phyloP scores from a whole-genome alignment of 2,888 invertebrate genomes.

The Crematogaster levior region DNA sequence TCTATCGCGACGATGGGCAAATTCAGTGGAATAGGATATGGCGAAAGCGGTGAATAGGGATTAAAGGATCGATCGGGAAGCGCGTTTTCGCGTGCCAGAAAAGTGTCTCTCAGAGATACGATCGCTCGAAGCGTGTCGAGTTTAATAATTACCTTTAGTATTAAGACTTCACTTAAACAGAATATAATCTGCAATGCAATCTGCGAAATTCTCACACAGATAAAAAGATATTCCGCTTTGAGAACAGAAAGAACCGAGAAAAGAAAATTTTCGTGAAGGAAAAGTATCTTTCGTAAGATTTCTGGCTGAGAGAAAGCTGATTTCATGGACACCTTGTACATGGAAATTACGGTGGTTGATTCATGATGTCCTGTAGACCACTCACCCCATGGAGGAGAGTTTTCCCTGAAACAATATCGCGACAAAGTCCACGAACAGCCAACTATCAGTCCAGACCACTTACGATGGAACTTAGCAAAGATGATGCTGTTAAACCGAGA shows the following conservation, averaged over 20 bases:
- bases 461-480: slow-evolving; percentile 56
- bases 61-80: slow-evolving; percentile 24
- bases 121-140: not conserved
- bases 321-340: not conserved
- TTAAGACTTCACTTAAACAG: not conserved
- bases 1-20: slow-evolving; percentile 15
- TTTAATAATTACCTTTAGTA: not conserved
- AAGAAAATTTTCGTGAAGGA: not conserved
- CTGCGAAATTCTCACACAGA: not conserved
- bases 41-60: not conserved
- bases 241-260: not conserved
- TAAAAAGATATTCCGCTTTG: not conserved
- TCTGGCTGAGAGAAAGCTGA: not conserved
- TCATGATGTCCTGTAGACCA: slow-evolving; percentile 22
- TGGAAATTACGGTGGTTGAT: slow-evolving; percentile 20
- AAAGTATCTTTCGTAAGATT: not conserved
- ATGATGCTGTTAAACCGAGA: slow-evolving; percentile 45
- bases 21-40: slow-evolving; percentile 34
- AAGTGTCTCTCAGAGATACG: slow-evolving; percentile 9
- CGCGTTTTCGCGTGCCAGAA: slow-evolving; percentile 13
- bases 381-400: not conserved
- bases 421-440: slow-evolving; percentile 50
- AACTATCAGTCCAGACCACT: slow-evolving; percentile 57
- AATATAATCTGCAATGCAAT: slow-evolving; percentile 7
- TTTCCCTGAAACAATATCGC: slow-evolving; percentile 43